Conservation (phyloP, 2,888 invertebrate species). For the Acanthosepion pharaonis region DNA sequence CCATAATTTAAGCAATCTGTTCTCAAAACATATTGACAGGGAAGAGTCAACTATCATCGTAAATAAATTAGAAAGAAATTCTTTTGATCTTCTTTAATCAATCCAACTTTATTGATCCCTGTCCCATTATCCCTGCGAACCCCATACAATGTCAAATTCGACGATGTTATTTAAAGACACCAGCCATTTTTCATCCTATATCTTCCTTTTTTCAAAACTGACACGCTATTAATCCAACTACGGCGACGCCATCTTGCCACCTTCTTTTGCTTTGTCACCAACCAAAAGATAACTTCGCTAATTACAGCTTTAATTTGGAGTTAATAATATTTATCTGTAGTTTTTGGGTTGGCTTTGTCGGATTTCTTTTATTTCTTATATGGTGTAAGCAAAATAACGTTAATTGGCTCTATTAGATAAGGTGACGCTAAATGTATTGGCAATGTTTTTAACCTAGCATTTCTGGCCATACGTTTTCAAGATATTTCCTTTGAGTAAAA, state of each 20-base stretch:
- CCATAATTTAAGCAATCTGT: neutral
- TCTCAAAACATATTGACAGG: neutral
- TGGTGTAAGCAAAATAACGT: neutral
- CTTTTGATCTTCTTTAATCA: neutral
- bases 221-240: neutral
- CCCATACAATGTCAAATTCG: neutral
- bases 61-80: neutral
- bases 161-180: neutral
- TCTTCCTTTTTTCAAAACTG: neutral
- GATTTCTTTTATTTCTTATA: neutral
- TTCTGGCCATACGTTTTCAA: neutral
- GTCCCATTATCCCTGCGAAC: neutral
- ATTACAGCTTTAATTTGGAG: conserved; percentile 33
- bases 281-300: neutral
- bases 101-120: neutral
- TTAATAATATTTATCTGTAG: neutral
- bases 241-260: neutral
- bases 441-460: neutral
- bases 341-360: neutral
- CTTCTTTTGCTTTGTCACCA: neutral
- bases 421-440: neutral
- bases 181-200: neutral
- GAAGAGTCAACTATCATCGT: neutral
- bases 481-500: neutral
- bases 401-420: neutral